Evolutionary conservation across 1,140 invertebrate genomes (phyloP), one percentile per base, ranked within the genome.

Genomic region (Ladona fulva): DNA sequence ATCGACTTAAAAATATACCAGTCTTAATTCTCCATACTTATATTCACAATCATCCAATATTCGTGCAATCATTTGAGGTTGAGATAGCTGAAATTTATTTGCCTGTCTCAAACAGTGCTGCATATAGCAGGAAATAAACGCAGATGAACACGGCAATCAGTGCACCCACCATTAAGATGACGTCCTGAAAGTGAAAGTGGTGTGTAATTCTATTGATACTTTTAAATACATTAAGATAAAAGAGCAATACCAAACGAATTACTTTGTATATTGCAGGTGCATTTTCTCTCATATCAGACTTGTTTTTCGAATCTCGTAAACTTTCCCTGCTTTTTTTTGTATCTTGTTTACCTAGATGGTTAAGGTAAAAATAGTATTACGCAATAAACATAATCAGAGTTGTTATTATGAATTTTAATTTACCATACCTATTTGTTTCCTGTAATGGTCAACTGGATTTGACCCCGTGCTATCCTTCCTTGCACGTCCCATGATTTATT

Each of bases 251-350:
- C 24, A 76, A 29, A 24, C 22, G 8, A 24, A 24, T 37, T 66
- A 80, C 79, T 75, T 80, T 79, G 52, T 80, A 80, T 24, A 76
- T 24, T 37, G 79, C 22, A 59, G 66, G 52, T 1, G 75, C 76
- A 75, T 78, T 79, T 77, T 79, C 74, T 37, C 78, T 80, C 29
- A 37, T 76, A 19, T 77, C 37, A 24, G 78, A 25, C 59, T 37
- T 37, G 66, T 75, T 76, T 77, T 80, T 80, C 11, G 52, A 76
- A 37, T 76, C 74, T 74, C 77, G 77, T 22, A 80, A 59, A n/a
- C n/a, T 52, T 16, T 24, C 74, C 29, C 79, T 77, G 24, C 76
- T 79, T 74, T 79, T 80, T 52, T 80, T 80, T 25, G 29, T 42
- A 24, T 80, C 79, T 42, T 80, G 42, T 76, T 77, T 79, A 75